phyloP scores from a whole-genome alignment of 2,113 vertebrate genomes.

The Polypterus senegalus region DNA sequence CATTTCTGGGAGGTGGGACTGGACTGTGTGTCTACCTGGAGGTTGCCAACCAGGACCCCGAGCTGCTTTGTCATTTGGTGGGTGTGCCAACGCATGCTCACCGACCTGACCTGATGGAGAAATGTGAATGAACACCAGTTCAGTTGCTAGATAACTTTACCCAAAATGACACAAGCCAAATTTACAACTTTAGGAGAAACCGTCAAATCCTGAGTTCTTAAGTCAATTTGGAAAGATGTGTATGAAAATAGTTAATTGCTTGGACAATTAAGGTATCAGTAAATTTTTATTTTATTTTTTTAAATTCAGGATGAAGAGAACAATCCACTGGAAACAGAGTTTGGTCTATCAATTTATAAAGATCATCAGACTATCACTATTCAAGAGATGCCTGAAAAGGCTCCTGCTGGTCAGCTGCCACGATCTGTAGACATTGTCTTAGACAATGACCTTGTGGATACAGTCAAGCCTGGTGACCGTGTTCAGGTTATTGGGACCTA shows the following conservation, averaged over 20 bases:
- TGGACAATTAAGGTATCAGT: not conserved
- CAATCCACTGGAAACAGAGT: conserved; percentile 91
- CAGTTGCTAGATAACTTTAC: too few relatives aligned
- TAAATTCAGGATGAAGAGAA: conserved; percentile 81
- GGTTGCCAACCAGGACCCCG: too few relatives aligned
- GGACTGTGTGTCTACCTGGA: too few relatives aligned
- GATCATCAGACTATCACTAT: conserved; percentile 93
- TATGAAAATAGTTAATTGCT: not conserved
- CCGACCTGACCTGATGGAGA: too few relatives aligned
- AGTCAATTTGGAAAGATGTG: not conserved
- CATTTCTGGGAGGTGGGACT: too few relatives aligned
- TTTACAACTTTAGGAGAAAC: too few relatives aligned
- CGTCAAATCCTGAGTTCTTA: not conserved
- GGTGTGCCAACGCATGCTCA: too few relatives aligned
- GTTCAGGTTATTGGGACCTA: conserved; percentile 86
- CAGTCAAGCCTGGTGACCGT: conserved; percentile 80
- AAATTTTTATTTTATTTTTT: not conserved
- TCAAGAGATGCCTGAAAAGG: conserved; percentile 98
- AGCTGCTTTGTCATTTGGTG: too few relatives aligned
- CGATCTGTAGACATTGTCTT: conserved; percentile 87
- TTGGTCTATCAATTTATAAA: conserved; percentile 81
- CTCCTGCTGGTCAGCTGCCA: conserved; percentile 88
- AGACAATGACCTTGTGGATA: conserved; percentile 88
- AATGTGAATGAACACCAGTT: too few relatives aligned
- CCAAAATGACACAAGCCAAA: too few relatives aligned